Conservation (phyloP, 2,797 vertebrate species). For the Cercopithecus hamlyni region DNA sequence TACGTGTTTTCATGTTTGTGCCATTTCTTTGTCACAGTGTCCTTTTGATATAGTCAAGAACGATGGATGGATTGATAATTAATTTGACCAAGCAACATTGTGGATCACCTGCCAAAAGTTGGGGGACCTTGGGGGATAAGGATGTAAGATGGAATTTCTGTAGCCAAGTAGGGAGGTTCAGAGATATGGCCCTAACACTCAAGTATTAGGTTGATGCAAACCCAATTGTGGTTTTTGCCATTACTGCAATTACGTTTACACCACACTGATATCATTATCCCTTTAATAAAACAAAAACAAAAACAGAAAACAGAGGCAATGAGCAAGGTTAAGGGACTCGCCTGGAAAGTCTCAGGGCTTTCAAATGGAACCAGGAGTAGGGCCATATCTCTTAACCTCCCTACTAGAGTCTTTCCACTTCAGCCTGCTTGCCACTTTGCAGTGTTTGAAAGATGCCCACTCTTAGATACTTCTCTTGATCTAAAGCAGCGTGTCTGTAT, state of each 20-base stretch:
- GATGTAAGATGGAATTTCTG: too few relatives aligned
- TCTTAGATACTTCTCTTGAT: not conserved
- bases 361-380: not conserved
- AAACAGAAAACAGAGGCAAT: not conserved
- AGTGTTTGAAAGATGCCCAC: not conserved
- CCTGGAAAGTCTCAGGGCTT: not conserved
- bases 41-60: not conserved
- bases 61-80: too few relatives aligned
- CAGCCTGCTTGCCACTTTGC: not conserved
- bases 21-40: not conserved
- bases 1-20: not conserved
- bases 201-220: not conserved
- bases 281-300: not conserved
- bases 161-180: not conserved
- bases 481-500: not conserved
- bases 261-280: not conserved
- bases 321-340: rapidly evolving
- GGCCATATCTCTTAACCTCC: rapidly evolving
- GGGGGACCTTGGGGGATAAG: not conserved
- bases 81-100: not conserved
- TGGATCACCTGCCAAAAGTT: rapidly evolving
- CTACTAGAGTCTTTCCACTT: rapidly evolving
- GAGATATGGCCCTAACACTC: not conserved
- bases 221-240: not conserved
- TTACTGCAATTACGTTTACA: not conserved